Conservation (phyloP, 2,888 invertebrate genomes). For the Drosophila multiciliata region DNA sequence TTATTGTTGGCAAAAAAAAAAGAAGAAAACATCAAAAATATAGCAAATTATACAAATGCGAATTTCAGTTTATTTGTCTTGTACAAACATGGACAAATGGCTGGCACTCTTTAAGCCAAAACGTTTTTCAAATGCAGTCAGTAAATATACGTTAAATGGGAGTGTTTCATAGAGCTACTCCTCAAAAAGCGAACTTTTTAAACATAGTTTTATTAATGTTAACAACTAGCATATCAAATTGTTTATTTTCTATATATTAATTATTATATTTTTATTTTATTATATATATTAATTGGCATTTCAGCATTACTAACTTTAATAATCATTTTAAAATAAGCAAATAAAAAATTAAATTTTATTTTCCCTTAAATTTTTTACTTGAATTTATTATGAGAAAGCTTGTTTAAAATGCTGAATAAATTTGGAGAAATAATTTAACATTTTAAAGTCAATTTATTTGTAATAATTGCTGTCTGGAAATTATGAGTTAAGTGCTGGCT, state of each 20-base stretch:
- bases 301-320: not conserved
- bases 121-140: not conserved
- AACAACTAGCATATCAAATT: not conserved
- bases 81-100: conserved; percentile 22
- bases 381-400: not conserved
- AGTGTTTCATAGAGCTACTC: too few relatives aligned
- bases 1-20: conserved; percentile 48
- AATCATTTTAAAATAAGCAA: not conserved
- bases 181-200: not conserved
- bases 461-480: conserved; percentile 5
- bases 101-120: conserved; percentile 23
- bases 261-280: too few relatives aligned
- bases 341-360: not conserved
- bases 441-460: not conserved
- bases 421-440: not conserved
- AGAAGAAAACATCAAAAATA: conserved; percentile 12
- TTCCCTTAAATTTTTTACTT: not conserved
- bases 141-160: not conserved
- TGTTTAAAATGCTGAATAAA: not conserved
- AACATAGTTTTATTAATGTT: too few relatives aligned
- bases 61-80: conserved; percentile 46
- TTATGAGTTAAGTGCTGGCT: not conserved
- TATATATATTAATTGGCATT: not conserved
- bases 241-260: not conserved
- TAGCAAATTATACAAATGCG: conserved; percentile 31